A percentile compares a stretch with the other conserved stretches of the same genome.
These are phyloP conservation scores for Columba janthina DNA, from an alignment of 2,113 vertebrate genomes.

Conservation along the genomic window DNA sequence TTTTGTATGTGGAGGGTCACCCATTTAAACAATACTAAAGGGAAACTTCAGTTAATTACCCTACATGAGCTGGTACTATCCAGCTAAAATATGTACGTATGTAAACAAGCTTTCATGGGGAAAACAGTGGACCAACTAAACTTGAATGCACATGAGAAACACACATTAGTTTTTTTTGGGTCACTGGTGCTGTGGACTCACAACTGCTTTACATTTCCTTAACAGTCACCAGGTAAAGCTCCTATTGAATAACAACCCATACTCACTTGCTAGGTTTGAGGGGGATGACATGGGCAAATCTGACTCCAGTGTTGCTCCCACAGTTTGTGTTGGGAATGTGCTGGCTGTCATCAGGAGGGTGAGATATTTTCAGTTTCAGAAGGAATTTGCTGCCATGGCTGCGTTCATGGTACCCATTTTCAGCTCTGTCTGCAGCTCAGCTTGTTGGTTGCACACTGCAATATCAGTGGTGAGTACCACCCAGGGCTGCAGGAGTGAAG, in stretches of 20 bases:
- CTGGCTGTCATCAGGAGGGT: neutral
- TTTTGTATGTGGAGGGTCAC: neutral
- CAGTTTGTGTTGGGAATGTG: too few species aligned
- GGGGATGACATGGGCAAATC: neutral
- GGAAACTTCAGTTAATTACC: neutral
- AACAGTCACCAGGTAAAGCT: neutral
- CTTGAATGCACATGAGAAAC: neutral
- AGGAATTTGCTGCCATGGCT: neutral
- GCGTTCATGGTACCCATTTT: neutral
- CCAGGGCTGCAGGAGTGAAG: fast-evolving
- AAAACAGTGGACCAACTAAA: neutral
- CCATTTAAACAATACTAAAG: neutral
- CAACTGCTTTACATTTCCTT: neutral
- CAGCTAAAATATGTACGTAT: neutral
- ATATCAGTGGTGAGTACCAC: fast-evolving
- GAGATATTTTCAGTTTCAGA: neutral
- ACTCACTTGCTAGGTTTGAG: neutral
- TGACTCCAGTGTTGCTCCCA: fast-evolving
- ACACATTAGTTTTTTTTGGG: neutral
- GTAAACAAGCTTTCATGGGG: neutral
- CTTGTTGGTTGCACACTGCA: neutral
- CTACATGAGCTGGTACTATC: neutral
- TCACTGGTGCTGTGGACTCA: neutral
- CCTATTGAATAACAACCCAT: neutral
- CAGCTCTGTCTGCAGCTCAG: neutral